A percentile compares a stretch with the other conserved stretches of the same genome.
Conservation (phyloP, 2,797 vertebrate species). For the Rhabdomys pumilio region DNA sequence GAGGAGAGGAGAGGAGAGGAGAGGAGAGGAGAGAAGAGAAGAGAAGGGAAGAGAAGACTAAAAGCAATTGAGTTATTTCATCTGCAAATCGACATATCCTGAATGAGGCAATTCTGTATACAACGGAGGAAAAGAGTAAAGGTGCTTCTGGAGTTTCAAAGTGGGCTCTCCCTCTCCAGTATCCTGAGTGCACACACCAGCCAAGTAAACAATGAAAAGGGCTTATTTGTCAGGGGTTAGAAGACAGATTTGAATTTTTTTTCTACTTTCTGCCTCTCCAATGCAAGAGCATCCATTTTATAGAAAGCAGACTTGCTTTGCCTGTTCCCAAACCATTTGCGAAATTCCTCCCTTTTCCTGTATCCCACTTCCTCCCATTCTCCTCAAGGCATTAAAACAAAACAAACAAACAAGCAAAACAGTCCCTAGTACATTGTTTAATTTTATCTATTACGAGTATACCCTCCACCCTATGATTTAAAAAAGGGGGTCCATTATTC, state of each 20-base stretch:
- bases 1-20: background rate
- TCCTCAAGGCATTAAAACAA: background rate
- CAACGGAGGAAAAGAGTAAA: conserved; percentile 7
- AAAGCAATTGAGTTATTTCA: background rate
- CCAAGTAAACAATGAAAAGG: conserved; percentile 68
- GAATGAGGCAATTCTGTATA: conserved; percentile 20
- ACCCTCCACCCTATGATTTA: background rate
- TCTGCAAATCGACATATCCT: background rate
- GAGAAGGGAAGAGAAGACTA: background rate
- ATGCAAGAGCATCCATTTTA: conserved; percentile 75
- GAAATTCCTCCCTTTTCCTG: conserved; percentile 70
- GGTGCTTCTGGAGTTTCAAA: background rate
- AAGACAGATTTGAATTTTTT: conserved; percentile 72
- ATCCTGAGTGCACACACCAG: conserved; percentile 21
- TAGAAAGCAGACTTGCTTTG: conserved; percentile 72
- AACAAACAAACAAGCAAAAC: background rate
- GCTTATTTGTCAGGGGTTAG: conserved; percentile 71
- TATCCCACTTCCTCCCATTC: conserved; percentile 32
- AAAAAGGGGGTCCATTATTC: background rate
- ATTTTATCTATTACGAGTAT: conserved; percentile 14
- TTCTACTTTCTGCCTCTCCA: conserved; percentile 62
- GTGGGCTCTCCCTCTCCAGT: background rate
- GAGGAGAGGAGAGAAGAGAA: background rate
- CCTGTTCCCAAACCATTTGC: conserved; percentile 73
- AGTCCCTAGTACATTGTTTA: background rate